A percentile compares a stretch with the other conserved stretches of the same genome.
phyloP scores from a whole-genome alignment of 1,140 invertebrate species.

The Chrysoperla carnea region DNA sequence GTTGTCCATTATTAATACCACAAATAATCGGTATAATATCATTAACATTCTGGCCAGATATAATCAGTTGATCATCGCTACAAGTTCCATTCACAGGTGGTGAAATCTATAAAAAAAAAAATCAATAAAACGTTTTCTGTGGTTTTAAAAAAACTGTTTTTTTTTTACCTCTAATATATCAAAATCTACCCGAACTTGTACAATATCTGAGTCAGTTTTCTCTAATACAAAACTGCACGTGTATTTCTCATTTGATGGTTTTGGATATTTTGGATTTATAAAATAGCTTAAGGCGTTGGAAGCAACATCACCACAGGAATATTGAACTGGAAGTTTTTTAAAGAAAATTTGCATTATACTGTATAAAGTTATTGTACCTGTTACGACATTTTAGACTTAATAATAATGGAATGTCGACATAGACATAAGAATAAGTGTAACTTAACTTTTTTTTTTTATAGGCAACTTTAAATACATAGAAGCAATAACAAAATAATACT shows the following conservation, averaged over 20 bases:
- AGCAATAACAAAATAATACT: too few species aligned
- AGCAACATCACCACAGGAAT: slow-evolving; percentile 18
- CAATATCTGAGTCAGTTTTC: slow-evolving; percentile 34
- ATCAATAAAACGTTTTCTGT: too few species aligned
- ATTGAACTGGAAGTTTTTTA: slow-evolving; percentile 19
- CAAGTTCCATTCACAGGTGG: slow-evolving; percentile 47
- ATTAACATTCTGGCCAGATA: slow-evolving; percentile 50
- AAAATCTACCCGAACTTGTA: slow-evolving; percentile 51
- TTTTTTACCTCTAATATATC: slow-evolving; percentile 41
- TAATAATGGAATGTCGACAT: too few species aligned
- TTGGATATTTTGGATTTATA: slow-evolving; percentile 23
- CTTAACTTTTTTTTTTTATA: too few species aligned
- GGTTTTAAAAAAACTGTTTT: background rate
- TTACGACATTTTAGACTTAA: too few species aligned
- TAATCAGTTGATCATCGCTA: slow-evolving; percentile 42
- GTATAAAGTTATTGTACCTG: too few species aligned
- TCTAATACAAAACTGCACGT: slow-evolving; percentile 42
- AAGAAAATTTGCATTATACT: too few species aligned
- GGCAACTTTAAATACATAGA: too few species aligned
- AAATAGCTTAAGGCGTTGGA: slow-evolving; percentile 19
- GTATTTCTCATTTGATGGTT: slow-evolving; percentile 21
- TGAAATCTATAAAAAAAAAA: slow-evolving; percentile 30
- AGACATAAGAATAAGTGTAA: too few species aligned
- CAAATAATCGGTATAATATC: slow-evolving; percentile 47
- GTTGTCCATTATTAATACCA: slow-evolving; percentile 56